Evolutionary conservation across 2,113 vertebrate genomes (phyloP).

Genomic region (Chrysemys picta): DNA sequence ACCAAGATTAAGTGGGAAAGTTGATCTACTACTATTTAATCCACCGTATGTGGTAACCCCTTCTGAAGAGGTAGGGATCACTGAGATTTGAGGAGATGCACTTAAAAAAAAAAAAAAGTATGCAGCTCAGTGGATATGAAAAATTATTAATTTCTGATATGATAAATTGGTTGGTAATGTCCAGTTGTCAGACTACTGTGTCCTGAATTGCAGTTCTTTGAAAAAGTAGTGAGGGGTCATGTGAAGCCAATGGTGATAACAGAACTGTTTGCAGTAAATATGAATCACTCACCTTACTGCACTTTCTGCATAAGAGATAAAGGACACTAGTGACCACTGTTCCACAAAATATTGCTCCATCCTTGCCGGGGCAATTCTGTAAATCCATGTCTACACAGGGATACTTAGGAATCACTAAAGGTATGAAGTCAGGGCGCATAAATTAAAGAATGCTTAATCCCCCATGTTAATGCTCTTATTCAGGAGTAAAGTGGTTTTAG

Average conservation of each 20-base stretch:
- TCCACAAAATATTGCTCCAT: not conserved
- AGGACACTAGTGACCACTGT: not conserved
- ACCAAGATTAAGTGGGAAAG: constrained; percentile 86
- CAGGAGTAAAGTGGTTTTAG: not conserved
- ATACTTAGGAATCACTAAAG: not conserved
- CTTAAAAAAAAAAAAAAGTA: not conserved
- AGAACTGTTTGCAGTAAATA: not conserved
- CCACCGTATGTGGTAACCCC: constrained; percentile 96
- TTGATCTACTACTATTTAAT: constrained; percentile 95
- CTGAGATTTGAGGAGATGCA: not conserved
- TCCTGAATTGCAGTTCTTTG: not conserved
- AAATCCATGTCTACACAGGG: not conserved
- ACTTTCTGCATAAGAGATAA: not conserved
- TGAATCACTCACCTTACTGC: not conserved
- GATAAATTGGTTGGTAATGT: not conserved
- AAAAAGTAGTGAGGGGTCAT: not conserved
- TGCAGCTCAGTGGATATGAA: not conserved
- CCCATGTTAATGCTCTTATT: not conserved
- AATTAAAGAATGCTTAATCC: not conserved
- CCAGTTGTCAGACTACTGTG: not conserved
- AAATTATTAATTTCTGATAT: not conserved
- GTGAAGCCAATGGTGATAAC: not conserved
- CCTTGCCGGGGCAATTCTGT: not conserved
- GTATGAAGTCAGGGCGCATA: not conserved
- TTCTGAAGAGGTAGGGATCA: constrained; percentile 87